A percentile compares a stretch with the other conserved stretches of the same genome.
phyloP scores from a whole-genome alignment of 2,113 vertebrate species.

The Nannobrachium achirus region DNA sequence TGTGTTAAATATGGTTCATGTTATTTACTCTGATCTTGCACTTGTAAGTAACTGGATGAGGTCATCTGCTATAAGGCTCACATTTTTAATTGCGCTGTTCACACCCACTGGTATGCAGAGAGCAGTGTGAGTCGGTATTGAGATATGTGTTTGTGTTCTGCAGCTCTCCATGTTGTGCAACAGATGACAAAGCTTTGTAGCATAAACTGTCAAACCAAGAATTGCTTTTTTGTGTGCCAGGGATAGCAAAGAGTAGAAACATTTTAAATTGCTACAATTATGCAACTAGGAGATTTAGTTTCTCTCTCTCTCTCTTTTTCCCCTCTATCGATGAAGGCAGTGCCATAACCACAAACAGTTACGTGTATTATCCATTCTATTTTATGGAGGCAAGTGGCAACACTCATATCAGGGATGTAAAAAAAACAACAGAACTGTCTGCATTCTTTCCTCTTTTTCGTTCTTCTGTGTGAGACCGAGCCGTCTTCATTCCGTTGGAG shows the following conservation, averaged over 20 bases:
- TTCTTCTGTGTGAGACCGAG: constrained; percentile 23
- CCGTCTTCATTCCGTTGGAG: constrained; percentile 1
- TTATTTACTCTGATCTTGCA: too few relatives aligned
- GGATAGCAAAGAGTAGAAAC: constrained; percentile 10
- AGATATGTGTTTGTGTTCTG: constrained; percentile 48
- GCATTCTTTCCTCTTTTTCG: constrained; percentile 14
- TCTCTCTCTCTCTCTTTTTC: constrained; percentile 16
- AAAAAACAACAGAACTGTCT: constrained; percentile 40
- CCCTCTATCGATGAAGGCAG: constrained; percentile 22
- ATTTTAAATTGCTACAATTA: constrained; percentile 28
- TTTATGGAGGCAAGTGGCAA: constrained; percentile 33
- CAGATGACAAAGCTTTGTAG: constrained; percentile 25
- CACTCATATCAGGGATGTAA: constrained; percentile 46
- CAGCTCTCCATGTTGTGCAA: constrained; percentile 9
- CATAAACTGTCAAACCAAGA: constrained; percentile 13
- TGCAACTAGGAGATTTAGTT: constrained; percentile 41
- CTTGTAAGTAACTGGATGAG: too few relatives aligned
- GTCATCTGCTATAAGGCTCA: too few relatives aligned
- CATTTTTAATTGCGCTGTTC: too few relatives aligned
- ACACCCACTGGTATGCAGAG: constrained; percentile 3
- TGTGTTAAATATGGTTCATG: too few relatives aligned
- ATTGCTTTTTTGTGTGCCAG: constrained; percentile 19
- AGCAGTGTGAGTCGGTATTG: constrained; percentile 1
- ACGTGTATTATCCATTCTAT: constrained; percentile 56
- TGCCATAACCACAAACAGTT: constrained; percentile 34